Conservation (phyloP, 2,797 vertebrate genomes). For the Aplochiton taeniatus region DNA sequence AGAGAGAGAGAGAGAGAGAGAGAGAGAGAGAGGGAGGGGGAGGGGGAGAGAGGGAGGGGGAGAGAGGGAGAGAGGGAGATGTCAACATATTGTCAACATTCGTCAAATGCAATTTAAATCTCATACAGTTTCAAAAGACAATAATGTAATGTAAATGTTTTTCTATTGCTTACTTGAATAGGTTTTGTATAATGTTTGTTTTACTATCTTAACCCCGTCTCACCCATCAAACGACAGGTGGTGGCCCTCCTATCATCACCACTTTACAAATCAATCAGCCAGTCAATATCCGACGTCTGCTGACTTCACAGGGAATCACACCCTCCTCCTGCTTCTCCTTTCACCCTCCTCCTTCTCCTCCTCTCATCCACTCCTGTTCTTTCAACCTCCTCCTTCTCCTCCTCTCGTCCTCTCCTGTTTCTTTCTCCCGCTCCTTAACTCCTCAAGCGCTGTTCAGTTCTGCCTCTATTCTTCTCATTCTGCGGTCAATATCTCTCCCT, state of each 20-base stretch:
- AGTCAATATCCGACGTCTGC: neutral
- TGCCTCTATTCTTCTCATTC: conserved; percentile 27
- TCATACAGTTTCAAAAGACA: too few species aligned
- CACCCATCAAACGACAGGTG: too few species aligned
- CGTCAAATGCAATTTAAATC: too few species aligned
- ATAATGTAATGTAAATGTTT: too few species aligned
- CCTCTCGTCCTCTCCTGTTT: neutral
- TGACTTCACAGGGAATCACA: neutral
- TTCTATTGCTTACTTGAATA: too few species aligned
- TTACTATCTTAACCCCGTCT: too few species aligned
- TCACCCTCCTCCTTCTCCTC: neutral
- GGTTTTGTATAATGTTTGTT: too few species aligned
- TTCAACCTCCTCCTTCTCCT: neutral
- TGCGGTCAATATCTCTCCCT: conserved; percentile 41
- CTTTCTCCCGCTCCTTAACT: conserved; percentile 37
- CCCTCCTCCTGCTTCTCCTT: conserved; percentile 14
- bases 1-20: neutral
- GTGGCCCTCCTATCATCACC: neutral
- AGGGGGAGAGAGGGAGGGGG: neutral
- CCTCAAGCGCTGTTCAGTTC: conserved; percentile 13
- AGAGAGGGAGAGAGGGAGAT: too few species aligned
- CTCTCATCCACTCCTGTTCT: conserved; percentile 5
- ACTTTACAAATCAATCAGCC: neutral
- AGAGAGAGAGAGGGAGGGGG: neutral
- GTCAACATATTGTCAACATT: too few species aligned